phyloP scores from a whole-genome alignment of 2,797 vertebrate species.

The Characodon lateralis region DNA sequence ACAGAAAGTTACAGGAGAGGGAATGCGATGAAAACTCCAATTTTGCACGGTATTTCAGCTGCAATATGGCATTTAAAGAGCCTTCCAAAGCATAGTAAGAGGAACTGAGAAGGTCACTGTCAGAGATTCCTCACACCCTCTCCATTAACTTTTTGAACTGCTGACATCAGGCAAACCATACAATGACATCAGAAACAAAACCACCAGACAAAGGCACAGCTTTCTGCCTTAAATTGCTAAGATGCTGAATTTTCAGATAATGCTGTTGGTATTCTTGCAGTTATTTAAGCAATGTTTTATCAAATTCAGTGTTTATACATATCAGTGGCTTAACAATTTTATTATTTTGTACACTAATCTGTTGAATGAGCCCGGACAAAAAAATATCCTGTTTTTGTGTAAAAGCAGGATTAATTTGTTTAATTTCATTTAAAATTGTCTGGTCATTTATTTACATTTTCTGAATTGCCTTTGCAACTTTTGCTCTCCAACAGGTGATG shows the following conservation, averaged over 20 bases:
- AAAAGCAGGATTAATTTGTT: neutral
- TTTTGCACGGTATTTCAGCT: too few relatives aligned
- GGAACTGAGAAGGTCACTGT: too few relatives aligned
- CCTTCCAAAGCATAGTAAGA: too few relatives aligned
- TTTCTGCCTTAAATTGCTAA: neutral
- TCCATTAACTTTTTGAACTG: too few relatives aligned
- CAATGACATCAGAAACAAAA: too few relatives aligned
- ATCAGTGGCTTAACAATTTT: neutral
- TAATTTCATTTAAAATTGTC: neutral
- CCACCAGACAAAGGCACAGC: neutral
- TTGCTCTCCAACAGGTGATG: conserved; percentile 80
- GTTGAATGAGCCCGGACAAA: neutral
- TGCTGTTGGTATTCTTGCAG: neutral
- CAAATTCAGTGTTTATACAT: neutral
- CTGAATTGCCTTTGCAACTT: neutral
- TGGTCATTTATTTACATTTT: neutral
- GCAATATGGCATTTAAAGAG: too few relatives aligned
- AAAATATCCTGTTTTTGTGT: neutral
- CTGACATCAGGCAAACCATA: too few relatives aligned
- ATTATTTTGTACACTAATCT: neutral
- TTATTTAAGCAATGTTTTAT: conserved; percentile 5
- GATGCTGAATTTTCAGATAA: neutral
- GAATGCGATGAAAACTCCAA: too few relatives aligned
- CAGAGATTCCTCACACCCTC: too few relatives aligned
- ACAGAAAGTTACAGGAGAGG: too few relatives aligned